Percentiles rank a stretch among this genome's conserved stretches.
phyloP scores from a whole-genome alignment of 2,113 vertebrate species.

The Podarcis cretensis region DNA sequence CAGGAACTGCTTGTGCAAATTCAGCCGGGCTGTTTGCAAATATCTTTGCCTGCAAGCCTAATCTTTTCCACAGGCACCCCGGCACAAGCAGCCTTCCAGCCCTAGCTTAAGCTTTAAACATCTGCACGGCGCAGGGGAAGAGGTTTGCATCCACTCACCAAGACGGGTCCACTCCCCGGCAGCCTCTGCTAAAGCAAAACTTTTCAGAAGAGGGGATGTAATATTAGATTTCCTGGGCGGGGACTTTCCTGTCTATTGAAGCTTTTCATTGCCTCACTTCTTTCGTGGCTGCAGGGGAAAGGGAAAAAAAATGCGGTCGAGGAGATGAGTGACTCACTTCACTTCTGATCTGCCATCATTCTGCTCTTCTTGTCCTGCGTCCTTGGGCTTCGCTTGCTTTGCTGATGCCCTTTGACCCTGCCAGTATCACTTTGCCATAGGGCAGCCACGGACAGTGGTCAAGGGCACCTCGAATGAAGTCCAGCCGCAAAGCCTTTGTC shows the following conservation, averaged over 20 bases:
- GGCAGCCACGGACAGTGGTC: neutral
- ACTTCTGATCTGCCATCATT: neutral
- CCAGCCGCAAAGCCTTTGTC: neutral
- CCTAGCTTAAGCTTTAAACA: neutral
- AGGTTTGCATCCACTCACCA: neutral
- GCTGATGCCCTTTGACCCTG: neutral
- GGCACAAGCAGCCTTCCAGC: neutral
- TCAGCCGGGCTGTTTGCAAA: neutral
- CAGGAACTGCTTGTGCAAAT: neutral
- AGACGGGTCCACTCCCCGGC: neutral
- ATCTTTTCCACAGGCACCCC: neutral
- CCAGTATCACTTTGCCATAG: neutral
- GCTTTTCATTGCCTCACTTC: neutral
- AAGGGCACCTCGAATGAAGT: neutral
- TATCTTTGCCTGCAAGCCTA: neutral
- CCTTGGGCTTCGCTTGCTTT: neutral
- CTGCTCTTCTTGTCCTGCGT: neutral
- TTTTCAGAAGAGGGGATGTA: neutral
- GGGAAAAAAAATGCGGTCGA: neutral
- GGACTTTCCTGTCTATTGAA: neutral
- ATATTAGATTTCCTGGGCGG: conserved; percentile 36
- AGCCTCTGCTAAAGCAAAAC: neutral
- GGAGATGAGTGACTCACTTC: neutral
- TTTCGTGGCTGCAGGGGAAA: neutral
- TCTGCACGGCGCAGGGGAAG: neutral